These are phyloP conservation scores for Lamprotornis superbus DNA, from an alignment of 2,113 vertebrate species.

Conservation along the genomic window DNA sequence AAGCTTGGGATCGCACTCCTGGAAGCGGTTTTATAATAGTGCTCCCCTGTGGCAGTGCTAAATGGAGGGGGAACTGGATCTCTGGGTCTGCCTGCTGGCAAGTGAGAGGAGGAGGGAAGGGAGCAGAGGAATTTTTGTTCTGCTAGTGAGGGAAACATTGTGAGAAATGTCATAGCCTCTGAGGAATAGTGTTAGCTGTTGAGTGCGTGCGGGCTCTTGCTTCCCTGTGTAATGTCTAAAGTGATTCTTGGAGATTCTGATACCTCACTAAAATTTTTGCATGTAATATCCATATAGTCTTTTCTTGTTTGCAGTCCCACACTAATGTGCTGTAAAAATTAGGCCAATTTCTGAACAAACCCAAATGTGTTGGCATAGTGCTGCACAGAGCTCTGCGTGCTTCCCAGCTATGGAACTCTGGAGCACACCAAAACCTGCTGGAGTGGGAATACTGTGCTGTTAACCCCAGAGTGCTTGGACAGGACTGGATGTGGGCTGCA, in stretches of 20 bases:
- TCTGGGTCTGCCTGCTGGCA: not conserved
- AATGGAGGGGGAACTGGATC: not conserved
- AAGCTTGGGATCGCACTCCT: not conserved
- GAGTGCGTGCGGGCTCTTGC: not conserved
- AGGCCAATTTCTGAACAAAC: conserved; percentile 51
- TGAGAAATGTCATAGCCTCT: not conserved
- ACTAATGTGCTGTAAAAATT: not conserved
- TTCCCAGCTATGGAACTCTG: not conserved
- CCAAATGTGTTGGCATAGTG: conserved; percentile 32
- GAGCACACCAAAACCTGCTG: conserved; percentile 5
- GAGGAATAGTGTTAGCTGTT: not conserved
- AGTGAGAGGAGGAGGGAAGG: not conserved
- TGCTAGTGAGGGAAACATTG: not conserved
- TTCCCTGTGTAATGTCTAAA: not conserved
- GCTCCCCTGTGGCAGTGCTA: not conserved
- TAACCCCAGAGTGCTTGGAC: not conserved
- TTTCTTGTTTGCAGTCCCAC: not conserved
- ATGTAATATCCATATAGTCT: not conserved
- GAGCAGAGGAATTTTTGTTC: not conserved
- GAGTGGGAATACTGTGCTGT: not conserved
- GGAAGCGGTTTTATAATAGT: not conserved
- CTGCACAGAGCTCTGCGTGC: not conserved
- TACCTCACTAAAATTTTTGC: not conserved
- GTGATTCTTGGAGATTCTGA: not conserved
- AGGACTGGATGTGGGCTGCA: not conserved